Evolutionary conservation across 2,797 vertebrate genomes (phyloP).

Genomic region (Sciaenops ocellatus): DNA sequence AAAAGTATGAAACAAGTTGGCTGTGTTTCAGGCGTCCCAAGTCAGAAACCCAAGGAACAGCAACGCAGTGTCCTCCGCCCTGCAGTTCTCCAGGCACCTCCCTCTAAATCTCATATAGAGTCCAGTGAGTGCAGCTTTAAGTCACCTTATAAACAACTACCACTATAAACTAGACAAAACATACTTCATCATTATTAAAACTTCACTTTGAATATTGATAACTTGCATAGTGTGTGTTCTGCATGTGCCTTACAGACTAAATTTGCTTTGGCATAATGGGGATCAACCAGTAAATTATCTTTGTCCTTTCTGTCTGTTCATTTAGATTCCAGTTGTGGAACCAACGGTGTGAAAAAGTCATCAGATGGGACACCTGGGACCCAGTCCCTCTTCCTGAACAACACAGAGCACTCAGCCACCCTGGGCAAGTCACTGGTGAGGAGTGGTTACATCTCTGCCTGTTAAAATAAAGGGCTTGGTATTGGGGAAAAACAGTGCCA

Average conservation of each 20-base stretch:
- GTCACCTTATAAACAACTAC: background rate
- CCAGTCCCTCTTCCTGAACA: slow-evolving; percentile 85
- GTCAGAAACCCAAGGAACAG: slow-evolving; percentile 98
- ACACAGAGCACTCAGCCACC: slow-evolving; percentile 83
- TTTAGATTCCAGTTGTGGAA: slow-evolving; percentile 94
- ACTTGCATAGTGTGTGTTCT: slow-evolving; percentile 3
- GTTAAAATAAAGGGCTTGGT: background rate
- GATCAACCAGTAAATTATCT: background rate
- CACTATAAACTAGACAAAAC: background rate
- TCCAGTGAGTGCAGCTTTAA: slow-evolving; percentile 85
- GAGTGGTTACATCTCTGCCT: background rate
- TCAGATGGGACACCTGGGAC: slow-evolving; percentile 76
- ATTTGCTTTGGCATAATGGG: background rate
- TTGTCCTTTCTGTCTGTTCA: slow-evolving; percentile 18
- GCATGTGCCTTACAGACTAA: background rate
- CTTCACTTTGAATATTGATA: background rate
- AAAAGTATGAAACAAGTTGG: slow-evolving; percentile 54
- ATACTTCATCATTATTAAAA: slow-evolving; percentile 12
- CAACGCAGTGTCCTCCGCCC: slow-evolving; percentile 97
- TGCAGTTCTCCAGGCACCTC: slow-evolving; percentile 94
- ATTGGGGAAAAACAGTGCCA: slow-evolving; percentile 1
- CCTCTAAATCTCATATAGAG: slow-evolving; percentile 91
- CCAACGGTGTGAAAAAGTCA: slow-evolving; percentile 94
- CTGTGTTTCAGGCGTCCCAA: slow-evolving; percentile 92
- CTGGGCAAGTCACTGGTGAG: slow-evolving; percentile 82